Evolutionary conservation across 1,140 invertebrate genomes (phyloP).

Genomic region (Tetragnatha versicolor): DNA sequence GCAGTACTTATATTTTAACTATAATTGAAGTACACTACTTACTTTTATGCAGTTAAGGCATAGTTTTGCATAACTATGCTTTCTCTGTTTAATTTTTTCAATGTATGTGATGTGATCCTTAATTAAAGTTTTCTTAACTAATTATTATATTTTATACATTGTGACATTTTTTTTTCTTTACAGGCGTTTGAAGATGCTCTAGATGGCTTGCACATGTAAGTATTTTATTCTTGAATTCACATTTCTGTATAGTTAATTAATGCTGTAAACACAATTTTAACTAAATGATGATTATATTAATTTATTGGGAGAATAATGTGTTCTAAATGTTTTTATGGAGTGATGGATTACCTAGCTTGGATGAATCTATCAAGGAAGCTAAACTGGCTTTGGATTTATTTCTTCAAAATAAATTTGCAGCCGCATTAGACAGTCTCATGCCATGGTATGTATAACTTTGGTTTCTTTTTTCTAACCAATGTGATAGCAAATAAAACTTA

Average conservation of each 20-base stretch:
- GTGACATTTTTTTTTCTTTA: not conserved
- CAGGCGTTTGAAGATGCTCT: constrained; percentile 54
- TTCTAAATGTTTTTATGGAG: not conserved
- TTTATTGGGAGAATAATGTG: not conserved
- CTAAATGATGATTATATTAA: not conserved
- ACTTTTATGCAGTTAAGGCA: not conserved
- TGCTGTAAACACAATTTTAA: not conserved
- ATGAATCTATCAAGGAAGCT: constrained; percentile 73
- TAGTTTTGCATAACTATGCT: not conserved
- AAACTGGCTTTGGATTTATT: constrained; percentile 79
- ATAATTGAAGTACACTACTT: not conserved
- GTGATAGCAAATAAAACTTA: no score
- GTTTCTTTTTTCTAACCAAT: not conserved
- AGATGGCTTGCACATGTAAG: constrained; percentile 45
- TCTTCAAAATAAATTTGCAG: constrained; percentile 87
- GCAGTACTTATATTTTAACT: not conserved
- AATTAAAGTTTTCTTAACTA: not conserved
- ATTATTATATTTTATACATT: not conserved
- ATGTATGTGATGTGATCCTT: not conserved
- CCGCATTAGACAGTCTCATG: constrained; percentile 77
- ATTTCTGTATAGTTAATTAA: not conserved
- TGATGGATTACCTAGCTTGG: constrained; percentile 62
- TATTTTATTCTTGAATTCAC: not conserved
- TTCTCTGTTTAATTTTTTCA: not conserved
- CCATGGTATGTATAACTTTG: constrained; percentile 72